Conservation (phyloP, 2,797 vertebrate species). For the Falco biarmicus region DNA sequence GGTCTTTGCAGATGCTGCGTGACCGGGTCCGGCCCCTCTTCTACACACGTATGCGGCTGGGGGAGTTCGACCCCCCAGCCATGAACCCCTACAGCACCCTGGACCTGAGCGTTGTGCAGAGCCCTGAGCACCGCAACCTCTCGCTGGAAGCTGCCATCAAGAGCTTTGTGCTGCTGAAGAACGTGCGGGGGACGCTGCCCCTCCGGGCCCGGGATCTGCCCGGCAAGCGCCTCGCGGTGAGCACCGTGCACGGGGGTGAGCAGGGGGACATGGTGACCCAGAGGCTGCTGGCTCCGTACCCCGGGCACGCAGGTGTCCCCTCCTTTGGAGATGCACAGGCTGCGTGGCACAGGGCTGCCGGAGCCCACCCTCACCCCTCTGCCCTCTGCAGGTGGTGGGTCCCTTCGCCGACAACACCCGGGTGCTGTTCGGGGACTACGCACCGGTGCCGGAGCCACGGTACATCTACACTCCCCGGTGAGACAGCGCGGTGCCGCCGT, state of each 20-base stretch:
- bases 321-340: background rate
- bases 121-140: conserved; percentile 53
- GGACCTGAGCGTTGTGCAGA: conserved; percentile 56
- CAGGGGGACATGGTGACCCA: background rate
- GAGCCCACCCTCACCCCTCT: background rate
- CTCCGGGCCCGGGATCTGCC: conserved; percentile 18
- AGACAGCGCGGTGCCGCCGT: accelerated
- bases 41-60: conserved; percentile 70
- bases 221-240: conserved; percentile 29
- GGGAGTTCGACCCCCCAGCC: conserved; percentile 71
- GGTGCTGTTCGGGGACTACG: conserved; percentile 73
- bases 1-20: conserved; percentile 42
- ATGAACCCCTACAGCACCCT: conserved; percentile 73
- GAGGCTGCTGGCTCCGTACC: background rate
- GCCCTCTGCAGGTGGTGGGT: conserved; percentile 57
- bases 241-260: accelerated
- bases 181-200: conserved; percentile 23
- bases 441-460: conserved; percentile 48
- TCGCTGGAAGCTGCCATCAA: conserved; percentile 67
- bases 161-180: conserved; percentile 76
- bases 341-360: background rate
- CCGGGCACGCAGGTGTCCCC: accelerated
- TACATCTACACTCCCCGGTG: conserved; percentile 74
- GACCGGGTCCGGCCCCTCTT: conserved; percentile 70
- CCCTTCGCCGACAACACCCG: conserved; percentile 67